phyloP scores from a whole-genome alignment of 2,888 invertebrate genomes.

The Eurois occulta region DNA sequence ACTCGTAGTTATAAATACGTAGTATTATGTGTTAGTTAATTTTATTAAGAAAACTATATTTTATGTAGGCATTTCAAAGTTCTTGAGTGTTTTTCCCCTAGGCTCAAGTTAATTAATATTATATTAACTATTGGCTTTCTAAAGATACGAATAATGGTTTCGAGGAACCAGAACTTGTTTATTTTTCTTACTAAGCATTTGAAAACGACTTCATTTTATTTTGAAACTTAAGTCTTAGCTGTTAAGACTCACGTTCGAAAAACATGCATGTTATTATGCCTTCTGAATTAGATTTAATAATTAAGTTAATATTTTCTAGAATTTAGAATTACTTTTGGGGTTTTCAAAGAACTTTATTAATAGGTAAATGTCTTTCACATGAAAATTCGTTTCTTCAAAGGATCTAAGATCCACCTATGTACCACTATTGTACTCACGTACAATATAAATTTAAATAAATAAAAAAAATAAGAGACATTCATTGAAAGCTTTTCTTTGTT shows the following conservation, averaged over 20 bases:
- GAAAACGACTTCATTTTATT: neutral
- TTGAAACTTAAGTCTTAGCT: neutral
- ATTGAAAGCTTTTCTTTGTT: neutral
- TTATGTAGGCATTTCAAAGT: neutral
- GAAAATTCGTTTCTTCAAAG: neutral
- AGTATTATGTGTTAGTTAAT: too few species aligned
- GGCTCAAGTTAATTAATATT: neutral
- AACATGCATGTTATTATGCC: neutral
- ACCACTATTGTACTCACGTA: too few species aligned
- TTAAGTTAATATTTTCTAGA: neutral
- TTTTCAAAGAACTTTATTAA: constrained; percentile 8
- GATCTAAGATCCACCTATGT: too few species aligned
- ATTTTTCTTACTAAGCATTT: neutral
- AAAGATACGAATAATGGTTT: neutral
- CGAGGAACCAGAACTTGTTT: neutral
- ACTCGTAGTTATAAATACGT: too few species aligned
- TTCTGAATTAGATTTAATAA: neutral
- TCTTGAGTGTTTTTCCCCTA: neutral
- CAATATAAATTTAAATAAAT: too few species aligned
- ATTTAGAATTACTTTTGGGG: neutral
- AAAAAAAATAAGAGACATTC: neutral
- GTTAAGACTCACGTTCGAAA: neutral
- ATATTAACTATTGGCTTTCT: neutral
- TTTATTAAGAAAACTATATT: neutral
- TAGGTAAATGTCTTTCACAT: neutral